Conservation (phyloP, 2,888 invertebrate genomes). For the Crossocerus cetratus region DNA sequence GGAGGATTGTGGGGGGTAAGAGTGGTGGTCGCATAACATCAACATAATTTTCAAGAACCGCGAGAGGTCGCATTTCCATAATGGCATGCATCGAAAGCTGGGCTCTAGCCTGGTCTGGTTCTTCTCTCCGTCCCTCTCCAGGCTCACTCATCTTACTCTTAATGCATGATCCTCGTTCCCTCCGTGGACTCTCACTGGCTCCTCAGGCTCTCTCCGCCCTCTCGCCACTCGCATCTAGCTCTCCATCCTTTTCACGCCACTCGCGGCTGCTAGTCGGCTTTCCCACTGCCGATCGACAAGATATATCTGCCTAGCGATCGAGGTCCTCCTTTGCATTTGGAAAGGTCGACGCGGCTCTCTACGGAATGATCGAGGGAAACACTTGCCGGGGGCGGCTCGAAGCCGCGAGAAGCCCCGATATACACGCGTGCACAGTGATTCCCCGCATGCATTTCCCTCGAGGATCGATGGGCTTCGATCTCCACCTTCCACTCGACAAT, state of each 20-base stretch:
- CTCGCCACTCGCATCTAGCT: not conserved
- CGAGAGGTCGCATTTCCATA: slow-evolving; percentile 71
- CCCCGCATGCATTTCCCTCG: too few species aligned
- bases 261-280: slow-evolving; percentile 2
- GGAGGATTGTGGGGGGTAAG: slow-evolving; percentile 10
- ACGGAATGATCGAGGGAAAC: too few species aligned
- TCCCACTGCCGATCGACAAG: too few species aligned
- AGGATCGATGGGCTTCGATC: too few species aligned
- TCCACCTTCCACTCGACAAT: too few species aligned
- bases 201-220: not conserved
- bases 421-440: too few species aligned
- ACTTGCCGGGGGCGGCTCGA: too few species aligned
- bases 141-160: slow-evolving; percentile 10
- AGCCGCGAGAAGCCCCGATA: too few species aligned
- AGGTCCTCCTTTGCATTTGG: too few species aligned
- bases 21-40: slow-evolving; percentile 68
- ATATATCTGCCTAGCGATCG: too few species aligned
- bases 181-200: slow-evolving; percentile 4
- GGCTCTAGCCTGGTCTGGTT: slow-evolving; percentile 45
- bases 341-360: too few species aligned
- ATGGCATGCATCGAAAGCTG: slow-evolving; percentile 72
- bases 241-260: slow-evolving; percentile 13
- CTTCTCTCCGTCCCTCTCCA: slow-evolving; percentile 27
- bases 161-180: slow-evolving; percentile 4
- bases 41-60: slow-evolving; percentile 72